A percentile compares a stretch with the other conserved stretches of the same genome.
phyloP scores from a whole-genome alignment of 2,113 vertebrate genomes.

The Eolophus roseicapilla region DNA sequence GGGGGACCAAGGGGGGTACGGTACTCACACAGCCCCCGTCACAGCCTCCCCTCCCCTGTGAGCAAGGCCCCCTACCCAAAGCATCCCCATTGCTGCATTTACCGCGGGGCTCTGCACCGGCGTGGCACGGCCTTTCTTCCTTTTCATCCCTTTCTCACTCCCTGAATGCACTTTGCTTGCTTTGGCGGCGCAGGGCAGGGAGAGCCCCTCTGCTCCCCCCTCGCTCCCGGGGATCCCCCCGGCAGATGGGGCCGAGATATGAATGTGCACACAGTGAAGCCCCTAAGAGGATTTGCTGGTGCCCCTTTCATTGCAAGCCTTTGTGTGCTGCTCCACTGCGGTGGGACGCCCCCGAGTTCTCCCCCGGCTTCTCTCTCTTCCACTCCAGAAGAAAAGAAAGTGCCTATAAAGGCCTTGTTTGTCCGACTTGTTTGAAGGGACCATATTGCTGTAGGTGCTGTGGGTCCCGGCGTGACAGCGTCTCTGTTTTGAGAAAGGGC shows the following conservation, averaged over 20 bases:
- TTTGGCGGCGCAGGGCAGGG: constrained; percentile 13
- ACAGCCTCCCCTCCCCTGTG: not conserved
- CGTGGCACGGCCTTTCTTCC: constrained; percentile 30
- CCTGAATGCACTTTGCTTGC: constrained; percentile 57
- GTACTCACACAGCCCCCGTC: not conserved
- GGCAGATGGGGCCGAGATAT: constrained; percentile 60
- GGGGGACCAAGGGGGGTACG: not conserved
- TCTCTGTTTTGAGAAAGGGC: constrained; percentile 36
- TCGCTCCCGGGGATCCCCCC: constrained; percentile 30
- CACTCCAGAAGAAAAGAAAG: constrained; percentile 67
- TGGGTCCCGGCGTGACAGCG: not conserved
- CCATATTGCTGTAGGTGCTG: constrained; percentile 52
- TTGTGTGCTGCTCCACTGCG: constrained; percentile 45
- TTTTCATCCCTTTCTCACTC: constrained; percentile 50
- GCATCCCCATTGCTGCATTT: not conserved
- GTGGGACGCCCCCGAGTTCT: constrained; percentile 55
- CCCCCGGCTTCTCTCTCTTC: constrained; percentile 35
- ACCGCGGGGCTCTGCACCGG: not conserved
- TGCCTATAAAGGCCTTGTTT: constrained; percentile 64
- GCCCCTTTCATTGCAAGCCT: constrained; percentile 59
- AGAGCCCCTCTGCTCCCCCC: constrained; percentile 7
- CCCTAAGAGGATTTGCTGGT: constrained; percentile 72
- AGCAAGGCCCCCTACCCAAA: not conserved
- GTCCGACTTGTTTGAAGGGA: constrained; percentile 40
- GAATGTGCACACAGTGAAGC: constrained; percentile 49